A percentile compares a stretch with the other conserved stretches of the same genome.
These are phyloP conservation scores for Onychomys torridus DNA, from an alignment of 2,797 vertebrate species.

Conservation along the genomic window DNA sequence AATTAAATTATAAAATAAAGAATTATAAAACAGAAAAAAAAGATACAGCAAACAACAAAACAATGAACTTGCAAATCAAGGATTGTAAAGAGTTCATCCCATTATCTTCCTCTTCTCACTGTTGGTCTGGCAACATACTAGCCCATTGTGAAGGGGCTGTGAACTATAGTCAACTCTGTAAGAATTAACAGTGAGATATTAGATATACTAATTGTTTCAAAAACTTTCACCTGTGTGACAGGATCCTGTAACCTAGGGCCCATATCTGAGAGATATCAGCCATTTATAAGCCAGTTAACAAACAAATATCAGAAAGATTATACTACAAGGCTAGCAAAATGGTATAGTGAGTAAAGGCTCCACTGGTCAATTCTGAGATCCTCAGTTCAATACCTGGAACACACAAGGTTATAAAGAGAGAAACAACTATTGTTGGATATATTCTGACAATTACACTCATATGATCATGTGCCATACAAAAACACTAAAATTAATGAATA, in stretches of 20 bases:
- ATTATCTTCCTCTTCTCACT: background rate
- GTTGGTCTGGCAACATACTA: background rate
- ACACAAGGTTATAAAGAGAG: background rate
- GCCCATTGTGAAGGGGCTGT: background rate
- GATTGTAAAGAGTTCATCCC: background rate
- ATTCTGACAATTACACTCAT: background rate
- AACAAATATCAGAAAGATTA: background rate
- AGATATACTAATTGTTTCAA: background rate
- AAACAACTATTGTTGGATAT: background rate
- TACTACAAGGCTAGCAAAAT: background rate
- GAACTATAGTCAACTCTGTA: background rate
- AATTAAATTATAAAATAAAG: no score
- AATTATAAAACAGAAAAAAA: no score
- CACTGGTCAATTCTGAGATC: background rate
- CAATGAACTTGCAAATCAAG: background rate
- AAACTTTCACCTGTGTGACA: background rate
- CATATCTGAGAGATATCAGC: background rate
- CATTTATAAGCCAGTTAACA: background rate
- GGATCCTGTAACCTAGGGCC: background rate
- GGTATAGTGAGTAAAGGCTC: background rate
- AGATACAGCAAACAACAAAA: background rate
- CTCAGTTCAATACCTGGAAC: background rate
- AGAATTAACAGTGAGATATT: background rate
- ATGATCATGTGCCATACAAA: background rate
- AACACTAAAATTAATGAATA: background rate